Evolutionary conservation across 2,113 vertebrate species (phyloP).

Genomic region (Cynoglossus semilaevis): DNA sequence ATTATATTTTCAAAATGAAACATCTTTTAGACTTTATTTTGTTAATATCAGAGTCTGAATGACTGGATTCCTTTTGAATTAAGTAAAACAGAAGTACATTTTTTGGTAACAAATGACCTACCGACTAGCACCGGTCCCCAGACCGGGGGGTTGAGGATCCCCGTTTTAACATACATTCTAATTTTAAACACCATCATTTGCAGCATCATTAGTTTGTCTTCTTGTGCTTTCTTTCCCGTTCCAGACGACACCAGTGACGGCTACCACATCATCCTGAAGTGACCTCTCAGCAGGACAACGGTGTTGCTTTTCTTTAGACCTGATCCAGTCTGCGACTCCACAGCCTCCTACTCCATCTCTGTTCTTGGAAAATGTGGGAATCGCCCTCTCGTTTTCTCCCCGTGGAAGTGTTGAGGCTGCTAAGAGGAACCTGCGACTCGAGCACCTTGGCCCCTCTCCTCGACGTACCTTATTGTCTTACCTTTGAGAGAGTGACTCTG

Average conservation of each 20-base stretch:
- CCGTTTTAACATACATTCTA: conserved; percentile 3
- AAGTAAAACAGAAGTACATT: too few relatives aligned
- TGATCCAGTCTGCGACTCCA: conserved; percentile 25
- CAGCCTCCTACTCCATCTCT: conserved; percentile 26
- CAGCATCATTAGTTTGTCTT: conserved; percentile 3
- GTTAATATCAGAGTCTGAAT: too few relatives aligned
- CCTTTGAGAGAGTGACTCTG: conserved; percentile 50
- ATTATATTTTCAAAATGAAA: too few relatives aligned
- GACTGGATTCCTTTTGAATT: too few relatives aligned
- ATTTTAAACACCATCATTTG: too few relatives aligned
- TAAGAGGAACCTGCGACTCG: conserved; percentile 31
- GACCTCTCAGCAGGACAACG: conserved; percentile 49
- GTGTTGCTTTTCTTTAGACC: conserved; percentile 14
- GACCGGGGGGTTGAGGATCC: too few relatives aligned
- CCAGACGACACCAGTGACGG: conserved; percentile 90
- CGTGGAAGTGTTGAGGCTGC: conserved; percentile 34
- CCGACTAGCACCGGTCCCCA: too few relatives aligned
- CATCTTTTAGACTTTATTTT: too few relatives aligned
- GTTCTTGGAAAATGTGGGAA: conserved; percentile 31
- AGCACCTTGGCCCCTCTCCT: conserved; percentile 29
- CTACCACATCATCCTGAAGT: conserved; percentile 94
- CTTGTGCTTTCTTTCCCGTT: conserved; percentile 37
- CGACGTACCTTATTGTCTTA: conserved; percentile 51
- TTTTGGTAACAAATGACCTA: too few relatives aligned
- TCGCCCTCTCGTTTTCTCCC: not conserved